Conservation (phyloP, 2,888 invertebrate genomes). For the Antheraea assamensis region DNA sequence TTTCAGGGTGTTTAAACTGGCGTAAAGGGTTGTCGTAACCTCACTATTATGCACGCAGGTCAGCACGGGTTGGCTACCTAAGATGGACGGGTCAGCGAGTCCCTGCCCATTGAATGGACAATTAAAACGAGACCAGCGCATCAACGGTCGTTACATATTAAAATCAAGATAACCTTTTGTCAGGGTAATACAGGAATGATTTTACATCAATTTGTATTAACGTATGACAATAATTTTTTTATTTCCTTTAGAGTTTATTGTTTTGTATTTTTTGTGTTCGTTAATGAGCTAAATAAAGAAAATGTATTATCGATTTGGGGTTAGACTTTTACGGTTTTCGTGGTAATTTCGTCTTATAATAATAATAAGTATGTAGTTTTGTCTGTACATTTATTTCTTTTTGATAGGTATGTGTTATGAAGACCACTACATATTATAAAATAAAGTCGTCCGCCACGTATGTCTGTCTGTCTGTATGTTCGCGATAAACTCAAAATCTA, state of each 20-base stretch:
- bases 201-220: constrained; percentile 14
- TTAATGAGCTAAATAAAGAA: not conserved
- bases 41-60: constrained; percentile 55
- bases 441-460: too few relatives aligned
- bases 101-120: constrained; percentile 66
- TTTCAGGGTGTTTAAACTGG: constrained; percentile 76
- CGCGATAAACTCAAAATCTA: too few relatives aligned
- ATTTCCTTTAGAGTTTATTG: not conserved
- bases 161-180: constrained; percentile 76
- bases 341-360: too few relatives aligned
- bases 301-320: too few relatives aligned
- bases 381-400: too few relatives aligned
- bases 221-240: not conserved
- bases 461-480: too few relatives aligned
- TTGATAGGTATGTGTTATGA: too few relatives aligned
- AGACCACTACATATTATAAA: too few relatives aligned
- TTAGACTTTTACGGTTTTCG: too few relatives aligned
- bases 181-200: constrained; percentile 48
- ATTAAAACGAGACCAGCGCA: constrained; percentile 77
- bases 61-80: constrained; percentile 78
- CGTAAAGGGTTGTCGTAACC: constrained; percentile 77
- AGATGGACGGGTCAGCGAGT: constrained; percentile 56
- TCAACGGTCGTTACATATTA: constrained; percentile 66
- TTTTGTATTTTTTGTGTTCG: not conserved
- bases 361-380: too few relatives aligned